Conservation (phyloP, 1,140 invertebrate species). For the Bombus impatiens region DNA sequence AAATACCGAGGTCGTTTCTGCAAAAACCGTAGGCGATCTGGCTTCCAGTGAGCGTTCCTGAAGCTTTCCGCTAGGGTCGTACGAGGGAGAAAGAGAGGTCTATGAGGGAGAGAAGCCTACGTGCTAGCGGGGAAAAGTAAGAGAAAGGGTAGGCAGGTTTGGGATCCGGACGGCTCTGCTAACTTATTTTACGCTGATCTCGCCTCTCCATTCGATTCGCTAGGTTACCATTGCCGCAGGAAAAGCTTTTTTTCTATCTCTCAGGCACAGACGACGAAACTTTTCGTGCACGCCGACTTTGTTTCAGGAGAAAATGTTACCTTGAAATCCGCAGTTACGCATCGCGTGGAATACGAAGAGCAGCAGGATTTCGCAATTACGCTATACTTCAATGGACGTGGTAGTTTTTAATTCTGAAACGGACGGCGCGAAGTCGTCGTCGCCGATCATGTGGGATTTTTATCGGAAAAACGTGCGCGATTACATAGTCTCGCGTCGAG, state of each 20-base stretch:
- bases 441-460: background rate
- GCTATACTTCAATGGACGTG: slow-evolving; percentile 20
- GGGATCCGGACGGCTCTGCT: slow-evolving; percentile 55
- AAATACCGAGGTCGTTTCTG: slow-evolving; percentile 74
- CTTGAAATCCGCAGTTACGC: slow-evolving; percentile 32
- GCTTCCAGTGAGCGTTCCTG: slow-evolving; percentile 61
- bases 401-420: slow-evolving; percentile 28
- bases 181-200: slow-evolving; percentile 72
- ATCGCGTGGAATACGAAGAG: slow-evolving; percentile 10
- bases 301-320: slow-evolving; percentile 17
- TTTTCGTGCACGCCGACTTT: slow-evolving; percentile 34
- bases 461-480: background rate
- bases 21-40: slow-evolving; percentile 71
- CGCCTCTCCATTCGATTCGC: slow-evolving; percentile 67
- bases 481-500: background rate
- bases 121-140: slow-evolving; percentile 37
- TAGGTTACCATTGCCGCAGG: slow-evolving; percentile 51
- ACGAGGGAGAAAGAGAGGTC: background rate
- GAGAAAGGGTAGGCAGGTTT: slow-evolving; percentile 35
- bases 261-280: slow-evolving; percentile 30
- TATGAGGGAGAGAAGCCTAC: slow-evolving; percentile 1
- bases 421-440: slow-evolving; percentile 20
- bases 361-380: slow-evolving; percentile 31
- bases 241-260: slow-evolving; percentile 45
- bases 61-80: slow-evolving; percentile 55